Evolutionary conservation across 1,140 invertebrate species (phyloP).

Genomic region (Berghia stephanieae): DNA sequence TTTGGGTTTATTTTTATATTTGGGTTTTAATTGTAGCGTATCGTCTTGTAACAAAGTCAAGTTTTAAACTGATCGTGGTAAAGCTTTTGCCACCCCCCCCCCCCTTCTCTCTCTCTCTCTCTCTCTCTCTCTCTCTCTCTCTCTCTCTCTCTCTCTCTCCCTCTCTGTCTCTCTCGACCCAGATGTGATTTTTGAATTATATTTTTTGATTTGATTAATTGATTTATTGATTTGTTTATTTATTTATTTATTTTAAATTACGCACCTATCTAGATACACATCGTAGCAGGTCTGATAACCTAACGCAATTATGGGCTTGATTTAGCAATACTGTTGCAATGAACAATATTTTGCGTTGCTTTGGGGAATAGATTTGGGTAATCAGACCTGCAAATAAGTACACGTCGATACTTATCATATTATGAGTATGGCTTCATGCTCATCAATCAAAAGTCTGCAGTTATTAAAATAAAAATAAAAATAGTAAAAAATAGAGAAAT

Average conservation of each 20-base stretch:
- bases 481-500: too few species aligned
- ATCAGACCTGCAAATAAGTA: too few species aligned
- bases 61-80: neutral
- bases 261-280: neutral
- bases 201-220: neutral
- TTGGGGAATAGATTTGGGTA: neutral
- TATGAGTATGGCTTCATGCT: too few species aligned
- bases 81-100: neutral
- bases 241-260: neutral
- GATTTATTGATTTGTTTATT: too few species aligned
- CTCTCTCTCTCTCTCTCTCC: neutral
- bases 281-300: neutral
- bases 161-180: neutral
- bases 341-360: neutral
- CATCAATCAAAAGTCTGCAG: too few species aligned
- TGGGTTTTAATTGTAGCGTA: neutral
- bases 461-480: too few species aligned
- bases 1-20: neutral
- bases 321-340: neutral
- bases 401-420: too few species aligned
- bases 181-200: neutral
- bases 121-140: slow-evolving; percentile 6
- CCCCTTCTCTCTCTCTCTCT: slow-evolving; percentile 1
- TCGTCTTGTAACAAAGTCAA: neutral
- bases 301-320: neutral